Conservation (phyloP, 2,888 invertebrate species). For the Copidosoma aretas region DNA sequence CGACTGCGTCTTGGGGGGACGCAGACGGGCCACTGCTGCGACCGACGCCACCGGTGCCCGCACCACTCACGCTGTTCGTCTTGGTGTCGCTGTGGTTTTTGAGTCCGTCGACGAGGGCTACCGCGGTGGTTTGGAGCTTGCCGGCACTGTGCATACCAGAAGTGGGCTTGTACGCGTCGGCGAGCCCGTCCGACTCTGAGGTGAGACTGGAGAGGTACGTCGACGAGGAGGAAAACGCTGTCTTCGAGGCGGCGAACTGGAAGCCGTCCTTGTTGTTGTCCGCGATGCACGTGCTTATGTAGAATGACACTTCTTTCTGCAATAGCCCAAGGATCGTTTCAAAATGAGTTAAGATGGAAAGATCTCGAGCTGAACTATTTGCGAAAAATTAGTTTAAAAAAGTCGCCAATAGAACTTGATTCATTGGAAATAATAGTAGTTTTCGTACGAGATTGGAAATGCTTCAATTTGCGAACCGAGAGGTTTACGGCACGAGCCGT, state of each 20-base stretch:
- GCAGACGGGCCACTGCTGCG: slow-evolving; percentile 43
- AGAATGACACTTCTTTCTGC: slow-evolving; percentile 65
- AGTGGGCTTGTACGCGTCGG: slow-evolving; percentile 50
- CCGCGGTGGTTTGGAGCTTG: slow-evolving; percentile 62
- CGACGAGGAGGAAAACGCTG: slow-evolving; percentile 50
- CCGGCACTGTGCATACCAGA: slow-evolving; percentile 32
- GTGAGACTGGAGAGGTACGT: slow-evolving; percentile 52
- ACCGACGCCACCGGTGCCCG: no score
- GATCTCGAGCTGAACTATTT: no score
- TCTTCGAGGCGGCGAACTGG: slow-evolving; percentile 55
- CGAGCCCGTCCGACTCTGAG: slow-evolving; percentile 52
- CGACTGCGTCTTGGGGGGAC: slow-evolving; percentile 43
- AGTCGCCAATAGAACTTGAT: no score
- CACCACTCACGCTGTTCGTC: no score
- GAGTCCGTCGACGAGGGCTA: slow-evolving; percentile 62
- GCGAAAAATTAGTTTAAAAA: no score
- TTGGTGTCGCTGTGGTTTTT: slow-evolving; percentile 26
- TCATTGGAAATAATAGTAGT: no score
- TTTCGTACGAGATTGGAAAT: no score
- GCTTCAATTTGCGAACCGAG: no score
- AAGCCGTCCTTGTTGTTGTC: slow-evolving; percentile 56
- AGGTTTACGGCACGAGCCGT: no score
- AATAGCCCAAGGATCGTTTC: slow-evolving; percentile 37
- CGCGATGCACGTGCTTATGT: slow-evolving; percentile 57
- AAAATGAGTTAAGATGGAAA: no score